Percentiles rank a stretch among this genome's conserved stretches.
phyloP scores from a whole-genome alignment of 2,797 vertebrate genomes.

The Adelosebastes latens region DNA sequence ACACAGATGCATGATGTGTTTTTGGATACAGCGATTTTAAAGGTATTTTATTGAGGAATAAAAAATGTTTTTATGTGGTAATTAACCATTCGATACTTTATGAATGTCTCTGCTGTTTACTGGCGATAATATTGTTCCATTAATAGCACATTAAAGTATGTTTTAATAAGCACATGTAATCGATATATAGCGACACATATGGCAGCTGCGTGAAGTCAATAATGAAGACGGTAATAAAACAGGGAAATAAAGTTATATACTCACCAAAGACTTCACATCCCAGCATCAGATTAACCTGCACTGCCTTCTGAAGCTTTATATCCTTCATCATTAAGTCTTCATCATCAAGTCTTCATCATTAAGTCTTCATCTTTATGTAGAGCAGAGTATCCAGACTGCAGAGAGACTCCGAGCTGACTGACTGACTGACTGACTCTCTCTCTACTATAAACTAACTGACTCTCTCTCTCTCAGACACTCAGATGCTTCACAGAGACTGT shows the following conservation, averaged over 20 bases:
- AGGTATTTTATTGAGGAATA: not conserved
- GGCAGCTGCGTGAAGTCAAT: not conserved
- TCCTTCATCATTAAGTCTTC: not conserved
- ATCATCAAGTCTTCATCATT: not conserved
- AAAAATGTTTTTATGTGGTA: not conserved
- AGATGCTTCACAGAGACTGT: not conserved
- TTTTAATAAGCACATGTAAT: not conserved
- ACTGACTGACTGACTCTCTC: not conserved
- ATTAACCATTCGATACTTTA: not conserved
- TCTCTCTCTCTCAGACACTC: not conserved
- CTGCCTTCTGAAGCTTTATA: not conserved
- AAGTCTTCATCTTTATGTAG: not conserved
- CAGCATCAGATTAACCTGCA: not conserved
- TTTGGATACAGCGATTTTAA: not conserved
- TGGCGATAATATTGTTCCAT: too few relatives aligned
- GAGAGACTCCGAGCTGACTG: not conserved
- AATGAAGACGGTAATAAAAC: not conserved
- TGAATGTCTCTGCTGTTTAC: fast-evolving
- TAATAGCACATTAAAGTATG: not conserved
- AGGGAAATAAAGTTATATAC: not conserved
- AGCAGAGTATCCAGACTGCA: not conserved
- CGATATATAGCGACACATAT: not conserved
- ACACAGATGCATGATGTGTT: not conserved
- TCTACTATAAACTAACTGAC: not conserved
- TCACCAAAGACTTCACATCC: constrained; percentile 23